A percentile compares a stretch with the other conserved stretches of the same genome.
Conservation (phyloP, 2,888 invertebrate genomes). For the Hirtodrosophila cameraria region DNA sequence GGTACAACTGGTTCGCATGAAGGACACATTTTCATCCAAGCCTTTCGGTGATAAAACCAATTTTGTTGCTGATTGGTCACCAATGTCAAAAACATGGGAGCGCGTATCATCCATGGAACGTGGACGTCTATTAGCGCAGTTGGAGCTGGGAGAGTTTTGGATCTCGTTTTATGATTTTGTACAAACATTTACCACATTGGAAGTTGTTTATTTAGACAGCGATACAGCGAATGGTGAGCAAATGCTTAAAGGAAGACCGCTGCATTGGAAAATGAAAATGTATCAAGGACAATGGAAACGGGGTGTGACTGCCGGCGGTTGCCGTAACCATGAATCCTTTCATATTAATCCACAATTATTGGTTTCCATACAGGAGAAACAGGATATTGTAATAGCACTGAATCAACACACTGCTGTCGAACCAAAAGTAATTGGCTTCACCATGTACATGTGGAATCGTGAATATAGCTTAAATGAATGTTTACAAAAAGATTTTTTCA, state of each 20-base stretch:
- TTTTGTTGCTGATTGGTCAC: constrained; percentile 89
- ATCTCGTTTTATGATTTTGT: constrained; percentile 93
- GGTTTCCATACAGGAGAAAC: constrained; percentile 90
- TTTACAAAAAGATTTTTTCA: constrained; percentile 92
- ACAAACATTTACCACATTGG: constrained; percentile 91
- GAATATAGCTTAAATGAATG: constrained; percentile 87
- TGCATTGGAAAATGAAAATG: constrained; percentile 93
- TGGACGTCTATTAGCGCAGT: constrained; percentile 88
- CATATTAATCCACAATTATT: constrained; percentile 96
- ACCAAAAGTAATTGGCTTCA: constrained; percentile 96
- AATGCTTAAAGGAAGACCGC: constrained; percentile 89
- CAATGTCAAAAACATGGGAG: constrained; percentile 90
- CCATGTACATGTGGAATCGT: constrained; percentile 87
- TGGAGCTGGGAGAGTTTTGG: constrained; percentile 91
- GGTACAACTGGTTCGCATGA: constrained; percentile 88
- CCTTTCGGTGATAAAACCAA: constrained; percentile 86
- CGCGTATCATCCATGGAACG: constrained; percentile 90
- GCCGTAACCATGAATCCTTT: constrained; percentile 95
- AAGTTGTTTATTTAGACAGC: constrained; percentile 93
- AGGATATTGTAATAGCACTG: constrained; percentile 92
- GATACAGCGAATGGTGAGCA: constrained; percentile 94
- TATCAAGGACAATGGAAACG: constrained; percentile 94
- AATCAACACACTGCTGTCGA: constrained; percentile 96
- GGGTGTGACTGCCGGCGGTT: constrained; percentile 95
- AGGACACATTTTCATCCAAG: constrained; percentile 87